Evolutionary conservation across 2,888 invertebrate genomes (phyloP).

Genomic region (Pelosia muscerda): DNA sequence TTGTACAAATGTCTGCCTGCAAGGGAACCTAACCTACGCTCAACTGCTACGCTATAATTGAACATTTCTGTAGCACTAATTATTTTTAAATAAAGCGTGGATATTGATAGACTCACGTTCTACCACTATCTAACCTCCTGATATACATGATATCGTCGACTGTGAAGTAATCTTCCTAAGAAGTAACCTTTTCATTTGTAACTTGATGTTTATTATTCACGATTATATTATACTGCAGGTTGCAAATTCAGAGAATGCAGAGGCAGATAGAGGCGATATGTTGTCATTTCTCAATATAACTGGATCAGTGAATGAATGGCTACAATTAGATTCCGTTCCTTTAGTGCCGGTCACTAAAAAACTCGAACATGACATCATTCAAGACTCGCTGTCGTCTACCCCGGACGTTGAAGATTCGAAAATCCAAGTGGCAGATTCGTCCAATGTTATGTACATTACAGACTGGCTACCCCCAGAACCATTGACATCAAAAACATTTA

Average conservation of each 20-base stretch:
- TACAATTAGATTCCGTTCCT: slow-evolving; percentile 73
- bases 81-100: no score
- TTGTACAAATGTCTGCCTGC: no score
- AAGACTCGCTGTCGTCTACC: slow-evolving; percentile 48
- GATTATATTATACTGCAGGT: slow-evolving; percentile 24
- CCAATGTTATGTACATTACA: slow-evolving; percentile 69
- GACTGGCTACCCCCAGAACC: slow-evolving; percentile 88
- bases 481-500: slow-evolving; percentile 83
- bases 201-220: not conserved
- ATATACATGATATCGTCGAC: not conserved
- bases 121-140: not conserved
- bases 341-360: slow-evolving; percentile 50
- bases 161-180: not conserved
- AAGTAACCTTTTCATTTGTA: not conserved
- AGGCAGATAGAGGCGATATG: slow-evolving; percentile 48
- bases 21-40: no score
- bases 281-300: slow-evolving; percentile 74
- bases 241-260: slow-evolving; percentile 31
- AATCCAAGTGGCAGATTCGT: slow-evolving; percentile 29
- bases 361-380: slow-evolving; percentile 41
- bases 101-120: no score
- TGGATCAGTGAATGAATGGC: slow-evolving; percentile 75
- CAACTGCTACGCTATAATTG: no score
- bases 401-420: slow-evolving; percentile 37
- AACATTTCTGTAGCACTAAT: no score